Conservation (phyloP, 2,113 vertebrate species). For the Rhipidura dahli region DNA sequence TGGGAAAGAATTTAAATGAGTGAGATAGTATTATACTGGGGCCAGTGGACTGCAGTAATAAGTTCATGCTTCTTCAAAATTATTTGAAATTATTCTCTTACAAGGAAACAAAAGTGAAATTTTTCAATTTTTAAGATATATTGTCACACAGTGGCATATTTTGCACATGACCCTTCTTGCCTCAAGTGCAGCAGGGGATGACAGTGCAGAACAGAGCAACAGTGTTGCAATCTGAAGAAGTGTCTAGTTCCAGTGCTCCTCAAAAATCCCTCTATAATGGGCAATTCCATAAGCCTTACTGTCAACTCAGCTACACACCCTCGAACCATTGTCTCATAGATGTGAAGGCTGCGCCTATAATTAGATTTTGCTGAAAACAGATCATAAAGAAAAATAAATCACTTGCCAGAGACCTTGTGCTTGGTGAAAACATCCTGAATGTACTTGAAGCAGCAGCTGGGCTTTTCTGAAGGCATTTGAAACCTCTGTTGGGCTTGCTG, state of each 20-base stretch:
- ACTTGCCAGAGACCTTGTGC: not conserved
- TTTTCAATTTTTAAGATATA: not conserved
- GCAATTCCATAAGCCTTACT: not conserved
- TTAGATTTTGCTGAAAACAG: not conserved
- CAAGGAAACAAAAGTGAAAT: not conserved
- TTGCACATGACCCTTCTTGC: not conserved
- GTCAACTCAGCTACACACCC: not conserved
- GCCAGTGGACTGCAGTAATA: not conserved
- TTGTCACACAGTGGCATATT: not conserved
- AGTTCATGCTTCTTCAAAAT: not conserved
- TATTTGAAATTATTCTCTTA: not conserved
- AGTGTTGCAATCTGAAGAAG: not conserved
- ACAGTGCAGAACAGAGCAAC: not conserved
- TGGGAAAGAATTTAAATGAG: not conserved
- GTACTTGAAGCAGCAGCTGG: not conserved
- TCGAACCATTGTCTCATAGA: not conserved
- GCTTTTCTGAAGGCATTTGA: not conserved
- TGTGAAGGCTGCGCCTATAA: not conserved
- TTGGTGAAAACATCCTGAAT: not conserved
- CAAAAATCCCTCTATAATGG: not conserved
- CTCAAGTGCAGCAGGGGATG: not conserved
- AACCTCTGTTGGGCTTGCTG: not conserved
- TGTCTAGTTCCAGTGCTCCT: not conserved
- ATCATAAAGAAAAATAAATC: not conserved
- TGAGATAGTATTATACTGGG: not conserved